Conservation (phyloP, 2,888 invertebrate species). For the Mythimna vitellina region DNA sequence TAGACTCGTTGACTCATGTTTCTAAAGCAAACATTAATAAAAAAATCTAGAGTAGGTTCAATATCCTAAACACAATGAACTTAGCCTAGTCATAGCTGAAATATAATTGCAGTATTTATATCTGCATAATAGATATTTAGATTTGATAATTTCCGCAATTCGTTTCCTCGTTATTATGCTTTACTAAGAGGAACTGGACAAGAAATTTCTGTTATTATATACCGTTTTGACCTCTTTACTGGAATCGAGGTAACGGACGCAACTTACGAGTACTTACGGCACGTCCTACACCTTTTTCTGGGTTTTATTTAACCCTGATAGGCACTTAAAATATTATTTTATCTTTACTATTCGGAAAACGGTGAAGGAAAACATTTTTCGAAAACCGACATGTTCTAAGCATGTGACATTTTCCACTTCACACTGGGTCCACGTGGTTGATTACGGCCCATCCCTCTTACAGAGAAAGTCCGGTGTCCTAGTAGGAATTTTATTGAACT, state of each 20-base stretch:
- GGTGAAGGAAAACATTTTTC: too few relatives aligned
- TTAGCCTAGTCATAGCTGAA: constrained; percentile 44
- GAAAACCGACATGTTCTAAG: too few relatives aligned
- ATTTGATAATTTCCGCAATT: constrained; percentile 40
- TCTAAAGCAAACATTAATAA: constrained; percentile 32
- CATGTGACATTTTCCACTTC: too few relatives aligned
- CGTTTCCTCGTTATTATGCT: constrained; percentile 13
- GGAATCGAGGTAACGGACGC: background rate
- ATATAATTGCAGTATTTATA: constrained; percentile 47
- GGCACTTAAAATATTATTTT: background rate
- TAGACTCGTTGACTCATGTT: constrained; percentile 54
- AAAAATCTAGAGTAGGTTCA: constrained; percentile 56
- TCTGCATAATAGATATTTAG: constrained; percentile 37
- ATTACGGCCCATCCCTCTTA: too few relatives aligned
- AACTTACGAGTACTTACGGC: background rate
- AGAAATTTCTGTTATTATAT: background rate
- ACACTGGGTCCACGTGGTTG: too few relatives aligned
- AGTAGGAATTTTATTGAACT: too few relatives aligned
- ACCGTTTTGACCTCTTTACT: background rate
- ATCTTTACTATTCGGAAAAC: background rate
- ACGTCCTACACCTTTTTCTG: too few relatives aligned
- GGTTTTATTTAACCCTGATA: background rate
- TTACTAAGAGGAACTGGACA: background rate
- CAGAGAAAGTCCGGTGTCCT: too few relatives aligned
- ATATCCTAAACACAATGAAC: constrained; percentile 59